Evolutionary conservation across 2,797 vertebrate species (phyloP), one percentile per base, ranked within the genome.

Genomic region (Chiroxiphia lanceolata): DNA sequence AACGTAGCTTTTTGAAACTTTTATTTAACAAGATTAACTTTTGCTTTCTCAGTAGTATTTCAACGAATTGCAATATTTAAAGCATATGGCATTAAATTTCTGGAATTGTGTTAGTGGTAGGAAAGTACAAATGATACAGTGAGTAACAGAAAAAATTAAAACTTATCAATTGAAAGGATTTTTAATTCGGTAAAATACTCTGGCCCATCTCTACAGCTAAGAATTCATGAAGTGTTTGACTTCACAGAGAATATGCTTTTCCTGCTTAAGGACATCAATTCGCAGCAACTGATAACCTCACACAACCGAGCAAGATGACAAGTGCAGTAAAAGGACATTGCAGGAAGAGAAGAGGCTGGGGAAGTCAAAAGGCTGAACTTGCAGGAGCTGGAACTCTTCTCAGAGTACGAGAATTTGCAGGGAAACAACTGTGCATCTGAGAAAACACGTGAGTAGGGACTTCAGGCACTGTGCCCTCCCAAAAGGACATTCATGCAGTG

Each of bases 401-500:
- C 15, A 15, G 29, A 8, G 5, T 40, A 48, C 33, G 10, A 54
- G 48, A 53, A 79, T 47, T 45, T 36, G 19, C 27, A 71, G 45
- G 15, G 31, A 63, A 88, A 47, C 26, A 40, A 18, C 13, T 38
- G 36, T n/a, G 19, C 42, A 47, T 6, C 13, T n/a, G 56, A 47
- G 53, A n/a, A 79, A 57, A 70, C 10, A 13, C 0, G 4, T 34
- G 44, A 38, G 34, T 0, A 15, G 34, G 47, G 26, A 15, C 44
- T 53, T 4, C 1, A 13, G 33, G 61, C 56, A 67, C 47, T 18
- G 15, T 9, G 19, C 22, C 59, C 59, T 23, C 3, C 59, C 51
- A 34, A 48, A 50, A 56, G 26, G 47, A 34, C 48, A n/a, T 34
- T 57, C 3, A 4, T 1, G n/a, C 16, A 15, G 33, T 1, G 0